phyloP scores from a whole-genome alignment of 2,797 vertebrate species.

The Hephaestus fuliginosus region DNA sequence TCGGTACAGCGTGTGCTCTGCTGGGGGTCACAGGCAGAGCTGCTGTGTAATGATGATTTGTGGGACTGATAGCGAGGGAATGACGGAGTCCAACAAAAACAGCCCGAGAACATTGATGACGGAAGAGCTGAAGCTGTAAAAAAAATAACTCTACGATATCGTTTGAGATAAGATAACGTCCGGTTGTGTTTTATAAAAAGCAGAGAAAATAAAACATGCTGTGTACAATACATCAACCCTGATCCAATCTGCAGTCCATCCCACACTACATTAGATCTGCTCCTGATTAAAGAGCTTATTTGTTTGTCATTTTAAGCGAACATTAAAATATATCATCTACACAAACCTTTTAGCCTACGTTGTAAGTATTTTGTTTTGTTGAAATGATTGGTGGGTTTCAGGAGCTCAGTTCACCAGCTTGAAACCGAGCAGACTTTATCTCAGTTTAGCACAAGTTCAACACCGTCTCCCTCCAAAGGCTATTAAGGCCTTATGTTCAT shows the following conservation, averaged over 20 bases:
- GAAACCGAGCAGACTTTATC: neutral
- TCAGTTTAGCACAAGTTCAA: slow-evolving; percentile 3
- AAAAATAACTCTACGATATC: neutral
- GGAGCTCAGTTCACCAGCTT: neutral
- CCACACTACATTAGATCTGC: neutral
- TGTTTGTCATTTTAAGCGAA: neutral
- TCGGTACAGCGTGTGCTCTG: slow-evolving; percentile 1
- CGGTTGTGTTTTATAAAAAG: neutral
- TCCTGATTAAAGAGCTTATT: neutral
- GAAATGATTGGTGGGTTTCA: neutral
- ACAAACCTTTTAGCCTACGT: neutral
- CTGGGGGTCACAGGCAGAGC: neutral
- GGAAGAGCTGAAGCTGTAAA: neutral
- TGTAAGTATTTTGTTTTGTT: neutral
- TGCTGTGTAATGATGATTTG: neutral
- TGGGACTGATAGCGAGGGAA: neutral
- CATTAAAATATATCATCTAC: neutral
- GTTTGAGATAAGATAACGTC: neutral
- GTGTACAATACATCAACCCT: too few species aligned
- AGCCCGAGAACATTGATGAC: too few species aligned
- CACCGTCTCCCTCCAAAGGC: slow-evolving; percentile 36
- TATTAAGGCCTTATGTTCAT: slow-evolving; percentile 37
- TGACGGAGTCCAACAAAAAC: neutral
- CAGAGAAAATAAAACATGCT: slow-evolving; percentile 2
- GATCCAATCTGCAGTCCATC: neutral